These are phyloP conservation scores for Anoplolepis gracilipes DNA, from an alignment of 1,140 invertebrate species.

Conservation along the genomic window DNA sequence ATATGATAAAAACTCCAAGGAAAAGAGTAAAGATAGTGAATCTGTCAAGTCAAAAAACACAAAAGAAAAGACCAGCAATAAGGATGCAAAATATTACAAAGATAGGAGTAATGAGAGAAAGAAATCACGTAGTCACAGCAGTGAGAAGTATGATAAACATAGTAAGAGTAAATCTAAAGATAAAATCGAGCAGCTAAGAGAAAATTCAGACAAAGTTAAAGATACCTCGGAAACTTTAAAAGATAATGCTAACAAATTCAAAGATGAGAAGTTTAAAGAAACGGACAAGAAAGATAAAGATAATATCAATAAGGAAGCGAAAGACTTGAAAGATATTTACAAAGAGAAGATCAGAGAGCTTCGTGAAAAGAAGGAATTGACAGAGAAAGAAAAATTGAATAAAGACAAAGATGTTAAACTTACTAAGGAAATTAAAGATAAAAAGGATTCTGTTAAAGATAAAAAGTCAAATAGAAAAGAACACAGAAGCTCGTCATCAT, in stretches of 20 bases:
- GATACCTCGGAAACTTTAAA: slow-evolving; percentile 50
- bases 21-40: slow-evolving; percentile 77
- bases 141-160: slow-evolving; percentile 78
- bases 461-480: slow-evolving; percentile 78
- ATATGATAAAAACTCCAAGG: slow-evolving; percentile 75
- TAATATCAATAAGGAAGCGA: slow-evolving; percentile 76
- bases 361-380: slow-evolving; percentile 84
- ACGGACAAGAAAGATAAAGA: slow-evolving; percentile 73
- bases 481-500: slow-evolving; percentile 75
- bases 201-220: slow-evolving; percentile 70
- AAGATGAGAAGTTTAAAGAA: slow-evolving; percentile 75
- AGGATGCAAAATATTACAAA: slow-evolving; percentile 72
- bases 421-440: slow-evolving; percentile 76
- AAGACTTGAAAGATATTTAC: slow-evolving; percentile 84
- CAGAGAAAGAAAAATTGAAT: slow-evolving; percentile 83
- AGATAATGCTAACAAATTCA: slow-evolving; percentile 65
- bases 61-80: slow-evolving; percentile 58
- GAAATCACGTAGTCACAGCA: slow-evolving; percentile 73
- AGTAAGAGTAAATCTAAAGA: slow-evolving; percentile 76
- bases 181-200: slow-evolving; percentile 71
- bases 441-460: slow-evolving; percentile 76
- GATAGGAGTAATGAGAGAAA: slow-evolving; percentile 77
- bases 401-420: slow-evolving; percentile 77
- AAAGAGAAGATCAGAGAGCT: slow-evolving; percentile 85
- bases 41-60: slow-evolving; percentile 65